Conservation (phyloP, 2,113 vertebrate genomes). For the Pollimyrus isidori region DNA sequence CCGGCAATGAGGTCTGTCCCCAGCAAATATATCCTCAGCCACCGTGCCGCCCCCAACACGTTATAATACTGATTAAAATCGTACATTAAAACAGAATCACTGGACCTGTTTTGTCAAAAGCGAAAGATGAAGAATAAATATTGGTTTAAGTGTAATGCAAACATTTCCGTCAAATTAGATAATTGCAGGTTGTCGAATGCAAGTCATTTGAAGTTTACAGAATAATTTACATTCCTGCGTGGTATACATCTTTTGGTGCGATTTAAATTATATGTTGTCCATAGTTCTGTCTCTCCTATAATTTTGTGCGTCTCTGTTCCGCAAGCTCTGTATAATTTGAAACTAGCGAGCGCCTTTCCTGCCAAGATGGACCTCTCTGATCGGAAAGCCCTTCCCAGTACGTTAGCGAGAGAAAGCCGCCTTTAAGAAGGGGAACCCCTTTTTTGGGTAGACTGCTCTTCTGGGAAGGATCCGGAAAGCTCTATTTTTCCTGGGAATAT, state of each 20-base stretch:
- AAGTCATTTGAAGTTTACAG: slow-evolving; percentile 69
- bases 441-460: slow-evolving; percentile 1
- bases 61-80: background rate
- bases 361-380: slow-evolving; percentile 65
- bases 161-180: slow-evolving; percentile 81
- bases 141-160: slow-evolving; percentile 83
- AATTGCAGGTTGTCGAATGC: slow-evolving; percentile 80
- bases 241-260: slow-evolving; percentile 79
- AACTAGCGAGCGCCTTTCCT: slow-evolving; percentile 69
- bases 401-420: slow-evolving; percentile 19
- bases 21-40: background rate
- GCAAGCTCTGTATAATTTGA: slow-evolving; percentile 84
- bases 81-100: background rate
- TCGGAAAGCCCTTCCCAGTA: slow-evolving; percentile 26
- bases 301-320: slow-evolving; percentile 84
- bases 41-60: background rate
- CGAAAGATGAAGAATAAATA: slow-evolving; percentile 79
- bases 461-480: background rate
- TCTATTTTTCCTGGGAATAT: background rate
- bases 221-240: slow-evolving; percentile 77
- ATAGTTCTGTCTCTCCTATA: slow-evolving; percentile 81
- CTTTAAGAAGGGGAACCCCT: background rate
- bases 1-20: background rate
- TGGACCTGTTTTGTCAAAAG: slow-evolving; percentile 33
- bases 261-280: slow-evolving; percentile 90